A percentile compares a stretch with the other conserved stretches of the same genome.
Conservation (phyloP, 2,113 vertebrate genomes). For the Symphodus melops region DNA sequence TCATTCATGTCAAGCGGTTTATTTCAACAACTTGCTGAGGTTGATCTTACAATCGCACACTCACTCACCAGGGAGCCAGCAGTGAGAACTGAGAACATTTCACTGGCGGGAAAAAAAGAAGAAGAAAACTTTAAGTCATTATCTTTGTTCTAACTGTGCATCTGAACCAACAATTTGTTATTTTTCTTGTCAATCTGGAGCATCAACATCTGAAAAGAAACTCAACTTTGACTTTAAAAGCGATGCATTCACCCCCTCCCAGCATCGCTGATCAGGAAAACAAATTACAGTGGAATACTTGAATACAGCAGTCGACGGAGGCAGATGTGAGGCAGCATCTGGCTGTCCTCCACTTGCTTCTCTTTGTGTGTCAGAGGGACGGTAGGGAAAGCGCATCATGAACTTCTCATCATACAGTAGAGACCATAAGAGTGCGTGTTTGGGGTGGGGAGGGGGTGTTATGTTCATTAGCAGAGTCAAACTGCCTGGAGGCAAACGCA, state of each 20-base stretch:
- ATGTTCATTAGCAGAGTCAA: slow-evolving; percentile 85
- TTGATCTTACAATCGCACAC: slow-evolving; percentile 11
- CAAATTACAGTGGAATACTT: slow-evolving; percentile 46
- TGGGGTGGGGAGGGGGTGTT: slow-evolving; percentile 63
- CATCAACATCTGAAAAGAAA: slow-evolving; percentile 26
- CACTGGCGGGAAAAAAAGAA: slow-evolving; percentile 38
- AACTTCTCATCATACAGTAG: slow-evolving; percentile 78
- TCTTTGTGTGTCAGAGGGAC: slow-evolving; percentile 72
- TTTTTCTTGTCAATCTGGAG: slow-evolving; percentile 13
- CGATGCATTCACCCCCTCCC: slow-evolving; percentile 13
- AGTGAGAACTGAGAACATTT: slow-evolving; percentile 24
- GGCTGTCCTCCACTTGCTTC: slow-evolving; percentile 59
- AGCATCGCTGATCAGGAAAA: slow-evolving; percentile 22
- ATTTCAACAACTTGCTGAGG: slow-evolving; percentile 37
- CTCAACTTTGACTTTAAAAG: slow-evolving; percentile 33
- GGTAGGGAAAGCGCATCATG: slow-evolving; percentile 48
- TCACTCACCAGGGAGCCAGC: slow-evolving; percentile 24
- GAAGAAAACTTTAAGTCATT: slow-evolving; percentile 36
- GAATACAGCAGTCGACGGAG: slow-evolving; percentile 31
- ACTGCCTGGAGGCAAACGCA: slow-evolving; percentile 81
- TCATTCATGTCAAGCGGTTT: slow-evolving; percentile 27
- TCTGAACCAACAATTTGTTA: slow-evolving; percentile 20
- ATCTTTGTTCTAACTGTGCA: slow-evolving; percentile 37
- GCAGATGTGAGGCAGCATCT: slow-evolving; percentile 49
- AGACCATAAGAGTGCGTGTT: slow-evolving; percentile 53